A percentile compares a stretch with the other conserved stretches of the same genome.
Conservation (phyloP, 2,888 invertebrate genomes). For the Mythimna albipuncta region DNA sequence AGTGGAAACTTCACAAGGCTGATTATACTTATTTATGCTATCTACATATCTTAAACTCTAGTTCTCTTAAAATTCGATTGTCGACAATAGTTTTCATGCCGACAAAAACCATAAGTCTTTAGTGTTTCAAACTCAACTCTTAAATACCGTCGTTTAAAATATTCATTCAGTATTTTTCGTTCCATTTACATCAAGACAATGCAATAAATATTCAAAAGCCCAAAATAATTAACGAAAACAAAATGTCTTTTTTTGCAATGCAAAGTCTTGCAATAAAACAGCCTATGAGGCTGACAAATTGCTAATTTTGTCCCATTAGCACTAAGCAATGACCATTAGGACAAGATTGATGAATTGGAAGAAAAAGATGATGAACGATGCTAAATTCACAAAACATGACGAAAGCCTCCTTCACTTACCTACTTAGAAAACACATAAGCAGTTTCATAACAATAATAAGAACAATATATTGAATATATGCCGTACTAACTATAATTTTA, state of each 20-base stretch:
- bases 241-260: slow-evolving; percentile 42
- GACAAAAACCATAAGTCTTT: too few species aligned
- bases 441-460: neutral
- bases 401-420: slow-evolving; percentile 17
- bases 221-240: slow-evolving; percentile 22
- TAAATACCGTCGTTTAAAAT: neutral
- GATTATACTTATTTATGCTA: too few species aligned
- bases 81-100: too few species aligned
- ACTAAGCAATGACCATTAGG: slow-evolving; percentile 45
- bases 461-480: too few species aligned
- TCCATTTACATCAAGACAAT: slow-evolving; percentile 10
- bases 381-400: slow-evolving; percentile 35
- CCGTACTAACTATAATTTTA: too few species aligned
- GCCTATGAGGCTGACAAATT: slow-evolving; percentile 28
- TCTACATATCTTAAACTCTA: too few species aligned
- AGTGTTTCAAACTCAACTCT: too few species aligned
- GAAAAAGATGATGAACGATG: slow-evolving; percentile 53
- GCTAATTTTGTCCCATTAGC: slow-evolving; percentile 56
- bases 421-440: slow-evolving; percentile 5
- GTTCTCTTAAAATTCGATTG: too few species aligned
- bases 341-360: slow-evolving; percentile 54
- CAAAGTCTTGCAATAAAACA: slow-evolving; percentile 54
- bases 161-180: neutral
- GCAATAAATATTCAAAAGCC: slow-evolving; percentile 31
- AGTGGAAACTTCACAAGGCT: too few species aligned